A percentile compares a stretch with the other conserved stretches of the same genome.
Evolutionary conservation across 2,113 vertebrate species (phyloP).

Genomic region (Cynoglossus semilaevis): DNA sequence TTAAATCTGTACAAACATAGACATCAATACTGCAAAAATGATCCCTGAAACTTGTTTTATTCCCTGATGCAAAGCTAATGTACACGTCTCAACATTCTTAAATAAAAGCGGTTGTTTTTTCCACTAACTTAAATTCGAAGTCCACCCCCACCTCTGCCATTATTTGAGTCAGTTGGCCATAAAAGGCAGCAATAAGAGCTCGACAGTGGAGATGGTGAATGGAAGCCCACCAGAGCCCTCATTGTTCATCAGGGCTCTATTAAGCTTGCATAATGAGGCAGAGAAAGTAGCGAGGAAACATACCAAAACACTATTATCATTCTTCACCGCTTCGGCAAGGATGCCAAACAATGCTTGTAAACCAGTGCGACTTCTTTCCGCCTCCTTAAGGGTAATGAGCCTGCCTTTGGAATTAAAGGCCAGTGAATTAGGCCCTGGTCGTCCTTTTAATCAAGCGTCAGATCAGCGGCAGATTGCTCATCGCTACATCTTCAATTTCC

Average conservation of each 20-base stretch:
- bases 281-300: slow-evolving; percentile 35
- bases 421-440: slow-evolving; percentile 53
- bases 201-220: slow-evolving; percentile 25
- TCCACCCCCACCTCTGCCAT: slow-evolving; percentile 36
- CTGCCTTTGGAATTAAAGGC: slow-evolving; percentile 54
- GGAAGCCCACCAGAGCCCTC: slow-evolving; percentile 30
- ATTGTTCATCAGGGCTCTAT: slow-evolving; percentile 47
- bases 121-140: slow-evolving; percentile 32
- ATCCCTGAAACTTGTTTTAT: too few relatives aligned
- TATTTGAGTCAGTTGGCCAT: slow-evolving; percentile 28
- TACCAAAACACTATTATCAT: slow-evolving; percentile 38
- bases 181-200: slow-evolving; percentile 35
- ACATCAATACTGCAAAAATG: too few relatives aligned
- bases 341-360: slow-evolving; percentile 47
- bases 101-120: slow-evolving; percentile 40
- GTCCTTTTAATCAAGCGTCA: slow-evolving; percentile 63
- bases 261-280: slow-evolving; percentile 44
- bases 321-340: slow-evolving; percentile 14
- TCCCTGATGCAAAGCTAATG: slow-evolving; percentile 11
- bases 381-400: slow-evolving; percentile 53
- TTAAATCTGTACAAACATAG: too few relatives aligned
- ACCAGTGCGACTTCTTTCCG: slow-evolving; percentile 37
- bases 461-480: slow-evolving; percentile 55
- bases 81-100: slow-evolving; percentile 9
- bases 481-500: slow-evolving; percentile 45